These are phyloP conservation scores for Pelodytes ibericus DNA, from an alignment of 2,797 vertebrate species.

Conservation along the genomic window DNA sequence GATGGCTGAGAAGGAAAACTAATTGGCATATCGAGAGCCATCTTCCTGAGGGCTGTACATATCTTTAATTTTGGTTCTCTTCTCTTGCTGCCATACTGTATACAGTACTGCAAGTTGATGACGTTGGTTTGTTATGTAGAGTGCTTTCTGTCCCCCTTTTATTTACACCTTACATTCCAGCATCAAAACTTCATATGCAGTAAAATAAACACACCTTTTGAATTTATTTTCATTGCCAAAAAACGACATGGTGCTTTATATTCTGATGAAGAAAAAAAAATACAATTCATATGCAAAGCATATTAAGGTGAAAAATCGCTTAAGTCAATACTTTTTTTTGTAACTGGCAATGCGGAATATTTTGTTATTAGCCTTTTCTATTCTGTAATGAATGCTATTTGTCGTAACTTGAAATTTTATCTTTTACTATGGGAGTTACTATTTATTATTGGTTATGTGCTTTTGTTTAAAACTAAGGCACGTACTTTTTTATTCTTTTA, in stretches of 20 bases:
- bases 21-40: slow-evolving; percentile 84
- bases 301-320: slow-evolving; percentile 97
- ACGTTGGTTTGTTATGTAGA: slow-evolving; percentile 98
- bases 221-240: slow-evolving; percentile 99
- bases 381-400: slow-evolving; percentile 99
- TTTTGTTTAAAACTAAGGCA: slow-evolving; percentile 97
- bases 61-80: slow-evolving; percentile 80
- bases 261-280: slow-evolving; percentile 96
- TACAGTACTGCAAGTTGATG: slow-evolving; percentile 97
- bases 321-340: slow-evolving; percentile 98
- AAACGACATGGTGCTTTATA: slow-evolving; percentile 99
- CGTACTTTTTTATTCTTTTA: slow-evolving; percentile 76
- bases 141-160: slow-evolving; percentile 91
- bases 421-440: slow-evolving; percentile 99
- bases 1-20: slow-evolving; percentile 83
- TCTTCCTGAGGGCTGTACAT: slow-evolving; percentile 96
- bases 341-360: slow-evolving; percentile 99
- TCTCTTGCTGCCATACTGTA: slow-evolving; percentile 97
- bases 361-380: slow-evolving; percentile 99
- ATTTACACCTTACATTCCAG: slow-evolving; percentile 94
- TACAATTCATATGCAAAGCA: slow-evolving; percentile 99
- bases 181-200: slow-evolving; percentile 92
- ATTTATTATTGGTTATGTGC: slow-evolving; percentile 98
- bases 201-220: slow-evolving; percentile 94
- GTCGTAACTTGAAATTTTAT: slow-evolving; percentile 99